These are phyloP conservation scores for Tenthredo scrophulariae DNA, from an alignment of 2,888 invertebrate species.

Conservation along the genomic window DNA sequence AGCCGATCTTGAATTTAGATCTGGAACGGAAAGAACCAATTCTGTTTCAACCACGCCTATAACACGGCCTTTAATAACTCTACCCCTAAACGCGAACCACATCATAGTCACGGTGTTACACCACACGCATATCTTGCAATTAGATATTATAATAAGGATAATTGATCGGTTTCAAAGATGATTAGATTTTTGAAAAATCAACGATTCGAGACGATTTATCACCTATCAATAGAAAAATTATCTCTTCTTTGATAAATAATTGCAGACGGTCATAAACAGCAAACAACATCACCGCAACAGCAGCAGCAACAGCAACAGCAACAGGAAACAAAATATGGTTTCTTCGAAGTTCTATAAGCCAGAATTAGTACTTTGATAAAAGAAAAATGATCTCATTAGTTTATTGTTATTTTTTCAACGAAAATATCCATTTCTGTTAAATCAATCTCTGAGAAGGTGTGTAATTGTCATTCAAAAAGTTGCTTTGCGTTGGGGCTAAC, in stretches of 20 bases:
- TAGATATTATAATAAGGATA: too few relatives aligned
- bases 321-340: background rate
- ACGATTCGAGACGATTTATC: background rate
- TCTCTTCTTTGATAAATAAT: background rate
- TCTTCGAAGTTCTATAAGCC: too few relatives aligned
- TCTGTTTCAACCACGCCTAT: conserved; percentile 34
- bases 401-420: too few relatives aligned
- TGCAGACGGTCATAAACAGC: background rate
- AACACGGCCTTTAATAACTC: background rate
- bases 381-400: too few relatives aligned
- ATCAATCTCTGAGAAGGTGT: too few relatives aligned
- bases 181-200: background rate
- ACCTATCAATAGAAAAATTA: background rate
- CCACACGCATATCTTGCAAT: conserved; percentile 2
- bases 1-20: conserved; percentile 33
- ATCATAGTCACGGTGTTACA: background rate
- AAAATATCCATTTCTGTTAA: too few relatives aligned
- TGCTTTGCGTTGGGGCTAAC: background rate
- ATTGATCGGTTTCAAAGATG: background rate
- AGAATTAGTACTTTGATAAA: background rate
- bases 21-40: conserved; percentile 39
- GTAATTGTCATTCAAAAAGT: too few relatives aligned
- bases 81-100: conserved; percentile 11
- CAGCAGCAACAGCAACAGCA: background rate
- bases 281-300: background rate